These are phyloP conservation scores for Nematolebias whitei DNA, from an alignment of 2,113 vertebrate species.

Conservation along the genomic window DNA sequence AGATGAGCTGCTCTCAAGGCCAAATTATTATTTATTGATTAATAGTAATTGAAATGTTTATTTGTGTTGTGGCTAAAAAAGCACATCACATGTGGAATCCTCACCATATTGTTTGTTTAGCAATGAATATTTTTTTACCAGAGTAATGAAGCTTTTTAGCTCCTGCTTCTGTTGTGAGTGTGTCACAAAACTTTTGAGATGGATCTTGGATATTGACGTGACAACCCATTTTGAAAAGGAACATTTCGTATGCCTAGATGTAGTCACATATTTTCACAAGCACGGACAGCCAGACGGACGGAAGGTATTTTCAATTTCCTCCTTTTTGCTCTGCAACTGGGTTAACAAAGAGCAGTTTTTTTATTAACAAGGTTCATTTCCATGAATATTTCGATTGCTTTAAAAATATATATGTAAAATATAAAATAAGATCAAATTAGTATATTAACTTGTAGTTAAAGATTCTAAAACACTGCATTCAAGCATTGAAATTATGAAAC, in stretches of 20 bases:
- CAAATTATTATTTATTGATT: not conserved
- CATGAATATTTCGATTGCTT: not conserved
- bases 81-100: not conserved
- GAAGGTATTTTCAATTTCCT: too few relatives aligned
- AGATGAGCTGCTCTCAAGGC: not conserved
- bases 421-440: not conserved
- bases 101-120: not conserved
- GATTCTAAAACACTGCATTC: not conserved
- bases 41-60: constrained; percentile 18
- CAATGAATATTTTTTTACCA: not conserved
- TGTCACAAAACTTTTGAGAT: too few relatives aligned
- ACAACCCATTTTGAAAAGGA: too few relatives aligned
- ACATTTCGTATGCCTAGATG: too few relatives aligned
- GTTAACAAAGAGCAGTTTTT: too few relatives aligned
- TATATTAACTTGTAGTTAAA: too few relatives aligned
- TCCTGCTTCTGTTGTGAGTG: constrained; percentile 15
- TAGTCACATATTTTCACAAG: too few relatives aligned
- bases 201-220: too few relatives aligned
- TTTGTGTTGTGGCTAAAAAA: not conserved
- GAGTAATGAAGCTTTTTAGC: constrained; percentile 4
- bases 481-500: not conserved
- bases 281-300: too few relatives aligned
- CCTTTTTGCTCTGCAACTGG: too few relatives aligned
- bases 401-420: not conserved
- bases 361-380: too few relatives aligned